phyloP scores from a whole-genome alignment of 2,797 vertebrate species.

The Micromesistius poutassou region DNA sequence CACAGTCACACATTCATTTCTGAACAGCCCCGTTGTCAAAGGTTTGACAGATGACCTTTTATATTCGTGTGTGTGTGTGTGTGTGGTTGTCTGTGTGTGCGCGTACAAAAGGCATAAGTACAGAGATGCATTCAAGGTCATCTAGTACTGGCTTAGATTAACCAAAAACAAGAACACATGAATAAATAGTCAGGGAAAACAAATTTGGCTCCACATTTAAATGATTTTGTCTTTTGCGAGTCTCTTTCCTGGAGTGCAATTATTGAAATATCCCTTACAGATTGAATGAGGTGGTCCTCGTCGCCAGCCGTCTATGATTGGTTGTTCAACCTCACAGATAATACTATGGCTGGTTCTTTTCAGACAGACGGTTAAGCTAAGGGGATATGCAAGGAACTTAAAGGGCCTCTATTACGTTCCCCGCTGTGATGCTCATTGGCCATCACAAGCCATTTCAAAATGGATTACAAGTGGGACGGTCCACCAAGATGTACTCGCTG shows the following conservation, averaged over 20 bases:
- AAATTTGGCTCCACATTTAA: not conserved
- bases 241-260: not conserved
- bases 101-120: not conserved
- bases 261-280: not conserved
- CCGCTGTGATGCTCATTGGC: not conserved
- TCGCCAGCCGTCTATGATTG: not conserved
- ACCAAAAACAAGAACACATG: not conserved
- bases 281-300: not conserved
- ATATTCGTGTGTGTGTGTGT: not conserved
- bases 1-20: not conserved
- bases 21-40: not conserved
- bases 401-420: not conserved
- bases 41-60: not conserved
- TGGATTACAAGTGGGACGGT: not conserved
- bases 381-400: not conserved
- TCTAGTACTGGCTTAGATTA: not conserved
- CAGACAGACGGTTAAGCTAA: not conserved
- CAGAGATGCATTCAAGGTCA: not conserved
- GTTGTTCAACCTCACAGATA: not conserved
- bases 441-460: not conserved
- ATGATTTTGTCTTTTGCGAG: not conserved
- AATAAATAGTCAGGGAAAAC: not conserved
- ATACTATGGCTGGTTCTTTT: not conserved
- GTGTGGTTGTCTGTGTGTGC: constrained; percentile 1
- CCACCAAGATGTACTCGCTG: not conserved